Base-by-base conservation (phyloP, 2,797 vertebrate genomes). In the Cottoperca gobio region DNA sequence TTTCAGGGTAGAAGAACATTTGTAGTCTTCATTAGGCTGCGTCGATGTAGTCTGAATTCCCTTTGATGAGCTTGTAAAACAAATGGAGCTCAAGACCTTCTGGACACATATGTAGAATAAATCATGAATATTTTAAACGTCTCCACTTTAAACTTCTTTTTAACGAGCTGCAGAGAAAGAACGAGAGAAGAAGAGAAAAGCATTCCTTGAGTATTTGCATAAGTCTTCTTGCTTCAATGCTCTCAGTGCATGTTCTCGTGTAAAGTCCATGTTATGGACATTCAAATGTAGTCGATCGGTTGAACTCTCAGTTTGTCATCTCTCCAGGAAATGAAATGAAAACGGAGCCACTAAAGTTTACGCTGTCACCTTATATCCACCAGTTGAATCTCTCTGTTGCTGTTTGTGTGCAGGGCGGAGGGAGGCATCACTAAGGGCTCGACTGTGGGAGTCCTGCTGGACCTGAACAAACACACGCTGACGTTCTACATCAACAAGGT, bases 401-500 rank as follows among this genome's bases (percentile, higher is more conserved):
- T 73, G 63, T 81, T 72, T 66, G 90, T 59, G 83, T 62, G 65
- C 54, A 99, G 98, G 93, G 97, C 98, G 0, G 98, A 99, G 92
- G 98, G 98, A 0, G 98, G 98, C 57, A 97, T 99, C 88, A 88
- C 89, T 19, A 99, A 98, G 85, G 97, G 97, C 35, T 95, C 97
- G 6, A 96, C 95, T 0, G 95, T 99, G n/a, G 98, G 98, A 0
- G 86, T 99, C 89, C 96, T 99, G 40, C 92, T 99, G 93, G 98
- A 99, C 79, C 94, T 99, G 84, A 96, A 91, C 78, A 97, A 98
- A 87, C 97, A 94, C 91, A 97, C 93, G 0, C 85, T 99, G 87
- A 97, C 96, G 17, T 99, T 99, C 92, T 98, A 93, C 90, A 96
- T 99, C 89, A 99, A 99, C 31, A 97, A 98, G 75, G 92, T 97